Base-by-base conservation (phyloP, 2,113 vertebrate species). In the Ellobius talpinus region DNA sequence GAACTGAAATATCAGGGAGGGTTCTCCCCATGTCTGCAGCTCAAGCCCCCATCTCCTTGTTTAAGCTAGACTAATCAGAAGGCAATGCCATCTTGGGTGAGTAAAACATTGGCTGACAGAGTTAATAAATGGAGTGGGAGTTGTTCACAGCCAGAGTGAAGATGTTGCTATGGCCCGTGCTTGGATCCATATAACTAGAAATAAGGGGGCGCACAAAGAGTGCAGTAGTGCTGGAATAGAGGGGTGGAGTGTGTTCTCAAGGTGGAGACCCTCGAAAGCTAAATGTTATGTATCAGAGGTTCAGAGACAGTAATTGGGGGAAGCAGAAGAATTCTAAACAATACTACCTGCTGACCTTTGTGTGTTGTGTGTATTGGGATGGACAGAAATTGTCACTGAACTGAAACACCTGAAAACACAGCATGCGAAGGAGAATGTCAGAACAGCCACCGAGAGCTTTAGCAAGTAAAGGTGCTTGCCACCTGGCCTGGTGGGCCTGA, bases 281-380 rank as follows among this genome's bases (percentile, higher is more conserved):
- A 61, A 42, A 36, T 89, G 29, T 14, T 92, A 10, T 0, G 31
- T 92, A 26, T 0, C 16, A 19, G 76, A 45, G 42, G 47, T 39
- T 95, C 82, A 1, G 4, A 12, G n/a, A 90, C 4, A 1, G 12
- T 45, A 63, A 68, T 24, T 42, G 52, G 76, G 13, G 19, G 52
- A 26, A 50, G 12, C 58, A 89, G 89, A 89, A 90, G 36, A 74
- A 0, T 63, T 36, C 78, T 66, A 4, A 39, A 14, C 47, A 87
- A 1, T 26, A 42, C 10, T 55, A 0, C 7, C 55, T 58, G 0
- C 24, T 63, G 52, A 36, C 76, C n/a, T 89, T 50, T 17, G 4
- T 77, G 0, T 92, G 26, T 82, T 50, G 14, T 68, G 55, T 33
- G 0, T 55, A 65, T 77, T 70, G 33, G 13, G 86, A 55, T 5